Percentiles rank a stretch among this genome's conserved stretches.
phyloP scores from a whole-genome alignment of 2,113 vertebrate genomes.

The Hypocryptadius cinnamomeus region DNA sequence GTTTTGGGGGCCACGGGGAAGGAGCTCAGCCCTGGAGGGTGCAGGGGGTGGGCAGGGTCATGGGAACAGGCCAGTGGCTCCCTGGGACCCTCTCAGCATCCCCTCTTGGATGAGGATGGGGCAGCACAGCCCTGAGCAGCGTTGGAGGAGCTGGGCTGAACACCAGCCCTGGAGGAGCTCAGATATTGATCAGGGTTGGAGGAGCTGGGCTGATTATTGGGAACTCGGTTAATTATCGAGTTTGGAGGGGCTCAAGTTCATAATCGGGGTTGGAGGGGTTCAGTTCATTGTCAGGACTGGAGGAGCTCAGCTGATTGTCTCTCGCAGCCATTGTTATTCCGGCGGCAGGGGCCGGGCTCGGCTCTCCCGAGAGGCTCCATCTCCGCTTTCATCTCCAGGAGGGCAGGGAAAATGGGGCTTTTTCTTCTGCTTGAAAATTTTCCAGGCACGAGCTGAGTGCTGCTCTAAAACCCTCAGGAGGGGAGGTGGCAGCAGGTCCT shows the following conservation, averaged over 20 bases:
- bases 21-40: neutral
- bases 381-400: neutral
- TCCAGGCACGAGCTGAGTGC: neutral
- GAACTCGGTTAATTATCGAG: neutral
- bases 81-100: neutral
- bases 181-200: neutral
- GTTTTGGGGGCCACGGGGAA: neutral
- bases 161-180: neutral
- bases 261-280: neutral
- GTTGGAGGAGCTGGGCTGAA: neutral
- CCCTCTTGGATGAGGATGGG: accelerated
- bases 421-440: neutral
- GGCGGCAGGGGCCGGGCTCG: neutral
- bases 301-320: constrained; percentile 1
- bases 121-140: neutral
- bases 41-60: neutral
- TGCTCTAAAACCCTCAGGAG: accelerated
- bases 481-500: neutral
- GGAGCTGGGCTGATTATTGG: neutral
- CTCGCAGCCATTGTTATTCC: neutral
- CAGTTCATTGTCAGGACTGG: neutral
- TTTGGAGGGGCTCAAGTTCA: neutral
- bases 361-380: neutral
- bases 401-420: neutral
- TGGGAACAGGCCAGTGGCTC: accelerated